phyloP scores from a whole-genome alignment of 2,888 invertebrate genomes.

The Eutolmus rufibarbis region DNA sequence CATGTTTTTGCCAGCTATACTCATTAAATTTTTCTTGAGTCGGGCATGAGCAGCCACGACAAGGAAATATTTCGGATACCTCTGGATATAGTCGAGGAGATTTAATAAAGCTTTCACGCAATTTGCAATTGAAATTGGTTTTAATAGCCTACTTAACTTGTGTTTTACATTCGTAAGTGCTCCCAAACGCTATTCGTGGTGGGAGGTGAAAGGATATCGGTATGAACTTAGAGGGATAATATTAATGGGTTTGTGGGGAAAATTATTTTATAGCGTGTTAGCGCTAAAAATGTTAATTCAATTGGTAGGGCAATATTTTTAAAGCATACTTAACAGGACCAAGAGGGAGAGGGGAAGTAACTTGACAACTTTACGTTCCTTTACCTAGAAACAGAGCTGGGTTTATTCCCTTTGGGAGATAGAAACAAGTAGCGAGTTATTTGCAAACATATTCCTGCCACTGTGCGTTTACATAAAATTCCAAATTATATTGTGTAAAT shows the following conservation, averaged over 20 bases:
- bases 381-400: neutral
- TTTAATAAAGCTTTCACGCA: neutral
- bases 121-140: slow-evolving; percentile 28
- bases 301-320: neutral
- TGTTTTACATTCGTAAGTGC: slow-evolving; percentile 20
- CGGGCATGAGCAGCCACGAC: neutral
- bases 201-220: neutral
- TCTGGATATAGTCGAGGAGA: neutral
- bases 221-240: neutral
- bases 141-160: slow-evolving; percentile 24
- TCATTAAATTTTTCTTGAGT: neutral
- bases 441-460: neutral
- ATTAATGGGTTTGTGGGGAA: neutral
- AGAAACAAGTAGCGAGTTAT: neutral
- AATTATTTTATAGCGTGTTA: neutral
- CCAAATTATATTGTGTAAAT: neutral
- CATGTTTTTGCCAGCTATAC: neutral
- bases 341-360: neutral
- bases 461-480: neutral
- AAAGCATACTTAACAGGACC: neutral
- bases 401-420: neutral
- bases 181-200: neutral
- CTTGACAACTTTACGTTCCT: neutral
- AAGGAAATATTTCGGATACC: neutral
- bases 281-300: neutral